phyloP scores from a whole-genome alignment of 2,113 vertebrate species.

The Sapajus apella region DNA sequence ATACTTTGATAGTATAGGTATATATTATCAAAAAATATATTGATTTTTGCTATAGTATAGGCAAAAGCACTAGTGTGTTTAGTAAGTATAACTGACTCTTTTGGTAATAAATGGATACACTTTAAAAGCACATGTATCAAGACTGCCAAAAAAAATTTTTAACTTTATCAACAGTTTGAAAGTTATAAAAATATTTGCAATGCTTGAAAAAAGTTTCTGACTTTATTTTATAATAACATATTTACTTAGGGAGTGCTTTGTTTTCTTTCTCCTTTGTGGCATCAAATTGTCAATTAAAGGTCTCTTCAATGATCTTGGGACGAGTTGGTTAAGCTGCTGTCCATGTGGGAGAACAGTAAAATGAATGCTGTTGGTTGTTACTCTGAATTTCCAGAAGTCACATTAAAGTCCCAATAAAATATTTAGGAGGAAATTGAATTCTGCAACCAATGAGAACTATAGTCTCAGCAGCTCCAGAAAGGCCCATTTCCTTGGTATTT shows the following conservation, averaged over 20 bases:
- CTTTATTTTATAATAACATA: not conserved
- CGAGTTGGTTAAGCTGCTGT: not conserved
- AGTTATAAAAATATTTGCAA: not conserved
- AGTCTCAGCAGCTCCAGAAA: not conserved
- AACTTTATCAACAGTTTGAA: not conserved
- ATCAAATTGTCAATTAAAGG: not conserved
- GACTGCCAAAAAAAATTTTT: not conserved
- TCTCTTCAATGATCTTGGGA: not conserved
- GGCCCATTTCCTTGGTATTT: not conserved
- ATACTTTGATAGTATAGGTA: too few relatives aligned
- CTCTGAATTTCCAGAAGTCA: not conserved
- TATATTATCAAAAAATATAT: too few relatives aligned
- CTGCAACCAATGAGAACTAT: not conserved
- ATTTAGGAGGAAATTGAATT: not conserved
- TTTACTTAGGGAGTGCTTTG: not conserved
- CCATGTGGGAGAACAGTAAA: not conserved
- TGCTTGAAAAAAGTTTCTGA: not conserved
- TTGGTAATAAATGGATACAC: not conserved
- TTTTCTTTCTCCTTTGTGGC: not conserved
- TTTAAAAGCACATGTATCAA: not conserved
- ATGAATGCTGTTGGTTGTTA: not conserved
- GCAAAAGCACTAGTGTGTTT: not conserved
- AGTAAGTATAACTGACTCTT: not conserved
- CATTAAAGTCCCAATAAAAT: not conserved
- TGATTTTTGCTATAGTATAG: too few relatives aligned